Percentiles rank a stretch among this genome's conserved stretches.
phyloP scores from a whole-genome alignment of 2,797 vertebrate genomes.

The Euthynnus affinis region DNA sequence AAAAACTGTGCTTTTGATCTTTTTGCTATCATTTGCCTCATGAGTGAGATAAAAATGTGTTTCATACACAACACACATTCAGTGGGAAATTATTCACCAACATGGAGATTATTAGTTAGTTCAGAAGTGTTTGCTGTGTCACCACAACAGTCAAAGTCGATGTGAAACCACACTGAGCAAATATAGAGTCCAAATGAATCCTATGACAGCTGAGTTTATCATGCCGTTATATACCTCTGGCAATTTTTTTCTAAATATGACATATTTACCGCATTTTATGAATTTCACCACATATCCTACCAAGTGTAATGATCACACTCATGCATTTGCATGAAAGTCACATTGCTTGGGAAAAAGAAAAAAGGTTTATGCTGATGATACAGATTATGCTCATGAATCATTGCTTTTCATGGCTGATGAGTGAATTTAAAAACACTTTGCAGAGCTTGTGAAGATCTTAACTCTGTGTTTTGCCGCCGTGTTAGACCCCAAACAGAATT shows the following conservation, averaged over 20 bases:
- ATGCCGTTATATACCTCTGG: conserved; percentile 14
- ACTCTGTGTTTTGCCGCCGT: conserved; percentile 48
- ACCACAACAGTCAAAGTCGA: conserved; percentile 33
- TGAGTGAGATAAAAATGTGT: conserved; percentile 19
- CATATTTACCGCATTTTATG: conserved; percentile 57
- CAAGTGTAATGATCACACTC: conserved; percentile 52
- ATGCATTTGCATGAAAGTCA: conserved; percentile 73
- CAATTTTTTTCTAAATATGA: conserved; percentile 35
- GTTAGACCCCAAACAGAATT: conserved; percentile 28
- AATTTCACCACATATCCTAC: conserved; percentile 48
- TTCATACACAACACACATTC: conserved; percentile 17
- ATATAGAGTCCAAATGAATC: conserved; percentile 36
- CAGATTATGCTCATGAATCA: conserved; percentile 67
- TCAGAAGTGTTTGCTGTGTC: conserved; percentile 33
- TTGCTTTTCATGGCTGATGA: conserved; percentile 65
- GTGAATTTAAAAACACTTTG: conserved; percentile 69
- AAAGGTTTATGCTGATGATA: conserved; percentile 70
- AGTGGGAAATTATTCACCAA: conserved; percentile 37
- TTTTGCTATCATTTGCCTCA: conserved; percentile 34
- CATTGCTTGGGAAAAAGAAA: conserved; percentile 54
- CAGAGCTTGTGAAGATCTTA: conserved; percentile 41
- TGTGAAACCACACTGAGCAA: conserved; percentile 37
- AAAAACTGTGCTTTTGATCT: background rate
- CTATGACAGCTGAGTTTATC: conserved; percentile 28
- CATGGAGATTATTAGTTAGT: conserved; percentile 47